phyloP scores from a whole-genome alignment of 2,113 vertebrate species.

The Pycnonotus jocosus region DNA sequence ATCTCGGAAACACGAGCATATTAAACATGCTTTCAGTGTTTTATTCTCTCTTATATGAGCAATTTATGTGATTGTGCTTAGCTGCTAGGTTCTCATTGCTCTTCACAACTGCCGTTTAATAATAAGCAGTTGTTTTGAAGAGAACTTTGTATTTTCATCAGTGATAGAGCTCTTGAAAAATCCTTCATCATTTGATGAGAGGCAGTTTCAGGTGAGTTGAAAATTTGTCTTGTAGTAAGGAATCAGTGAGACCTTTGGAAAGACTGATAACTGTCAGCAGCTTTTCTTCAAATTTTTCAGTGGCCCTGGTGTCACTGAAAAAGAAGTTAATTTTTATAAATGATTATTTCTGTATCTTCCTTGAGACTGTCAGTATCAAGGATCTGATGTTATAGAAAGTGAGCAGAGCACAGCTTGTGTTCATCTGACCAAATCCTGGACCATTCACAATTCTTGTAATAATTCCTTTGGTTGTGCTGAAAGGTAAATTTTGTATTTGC shows the following conservation, averaged over 20 bases:
- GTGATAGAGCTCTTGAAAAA: background rate
- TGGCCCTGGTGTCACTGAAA: background rate
- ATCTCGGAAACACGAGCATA: background rate
- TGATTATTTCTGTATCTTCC: background rate
- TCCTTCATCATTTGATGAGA: background rate
- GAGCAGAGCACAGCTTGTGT: background rate
- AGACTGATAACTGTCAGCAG: background rate
- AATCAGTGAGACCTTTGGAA: background rate
- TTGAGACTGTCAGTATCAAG: background rate
- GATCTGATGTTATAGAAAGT: rapidly evolving
- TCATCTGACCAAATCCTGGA: background rate
- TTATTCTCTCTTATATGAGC: background rate
- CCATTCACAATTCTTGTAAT: background rate
- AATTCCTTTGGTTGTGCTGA: background rate
- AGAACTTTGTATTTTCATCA: background rate
- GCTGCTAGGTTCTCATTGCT: background rate
- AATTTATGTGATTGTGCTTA: background rate
- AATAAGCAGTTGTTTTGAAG: background rate
- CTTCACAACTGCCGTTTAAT: background rate
- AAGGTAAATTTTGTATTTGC: background rate
- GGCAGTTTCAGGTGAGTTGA: background rate
- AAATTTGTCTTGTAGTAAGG: background rate
- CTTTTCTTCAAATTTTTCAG: background rate
- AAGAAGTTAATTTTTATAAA: background rate
- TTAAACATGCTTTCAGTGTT: background rate